Conservation (phyloP, 2,113 vertebrate genomes). For the Hypanus sabinus region DNA sequence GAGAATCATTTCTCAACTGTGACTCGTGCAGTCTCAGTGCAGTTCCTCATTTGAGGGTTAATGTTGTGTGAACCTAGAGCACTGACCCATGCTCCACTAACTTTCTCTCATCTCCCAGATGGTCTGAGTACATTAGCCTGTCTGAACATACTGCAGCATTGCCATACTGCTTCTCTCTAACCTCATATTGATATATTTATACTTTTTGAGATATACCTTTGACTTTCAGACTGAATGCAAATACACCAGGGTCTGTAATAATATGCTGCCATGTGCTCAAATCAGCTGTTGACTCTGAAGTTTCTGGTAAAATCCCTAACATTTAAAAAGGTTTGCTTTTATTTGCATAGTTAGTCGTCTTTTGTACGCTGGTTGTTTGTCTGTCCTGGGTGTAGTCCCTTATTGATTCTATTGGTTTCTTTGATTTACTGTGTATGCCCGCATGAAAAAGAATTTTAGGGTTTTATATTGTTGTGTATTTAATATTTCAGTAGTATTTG, state of each 20-base stretch:
- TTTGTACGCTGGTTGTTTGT: too few species aligned
- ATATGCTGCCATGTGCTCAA: background rate
- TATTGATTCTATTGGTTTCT: too few species aligned
- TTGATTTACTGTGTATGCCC: too few species aligned
- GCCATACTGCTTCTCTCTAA: background rate
- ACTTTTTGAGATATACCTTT: background rate
- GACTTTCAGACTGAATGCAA: background rate
- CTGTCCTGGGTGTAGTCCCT: too few species aligned
- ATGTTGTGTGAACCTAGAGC: background rate
- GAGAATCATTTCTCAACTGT: background rate
- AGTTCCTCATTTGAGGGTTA: background rate
- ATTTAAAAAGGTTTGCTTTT: too few species aligned
- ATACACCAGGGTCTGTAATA: background rate
- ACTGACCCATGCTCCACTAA: background rate
- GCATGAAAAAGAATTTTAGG: too few species aligned
- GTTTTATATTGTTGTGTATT: too few species aligned
- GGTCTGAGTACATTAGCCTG: background rate
- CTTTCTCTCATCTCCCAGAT: background rate
- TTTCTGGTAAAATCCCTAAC: background rate
- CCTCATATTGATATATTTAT: background rate
- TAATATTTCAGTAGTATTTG: too few species aligned
- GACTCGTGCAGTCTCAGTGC: background rate
- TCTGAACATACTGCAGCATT: background rate
- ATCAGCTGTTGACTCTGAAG: background rate
- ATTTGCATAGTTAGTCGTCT: too few species aligned